Evolutionary conservation across 1,140 invertebrate genomes (phyloP).

Genomic region (Drosophila obscura): DNA sequence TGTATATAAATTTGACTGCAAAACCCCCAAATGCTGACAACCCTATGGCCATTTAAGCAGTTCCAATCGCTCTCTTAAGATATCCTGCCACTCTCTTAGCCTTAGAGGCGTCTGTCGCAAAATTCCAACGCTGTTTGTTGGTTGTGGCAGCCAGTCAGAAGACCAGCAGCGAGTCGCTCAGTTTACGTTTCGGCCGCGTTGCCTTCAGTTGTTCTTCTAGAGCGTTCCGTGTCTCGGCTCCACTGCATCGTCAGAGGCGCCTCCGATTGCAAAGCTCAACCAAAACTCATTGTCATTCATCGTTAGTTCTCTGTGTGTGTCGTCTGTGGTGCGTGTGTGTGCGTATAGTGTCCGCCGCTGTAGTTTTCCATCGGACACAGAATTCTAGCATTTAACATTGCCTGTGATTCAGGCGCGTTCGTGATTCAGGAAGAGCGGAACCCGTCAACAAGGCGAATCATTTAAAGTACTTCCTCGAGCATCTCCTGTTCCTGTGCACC

Average conservation of each 20-base stretch:
- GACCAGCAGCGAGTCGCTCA: slow-evolving; percentile 45
- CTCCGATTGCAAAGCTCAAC: slow-evolving; percentile 52
- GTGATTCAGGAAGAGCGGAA: slow-evolving; percentile 39
- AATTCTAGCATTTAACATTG: slow-evolving; percentile 17
- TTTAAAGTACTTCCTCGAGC: slow-evolving; percentile 36
- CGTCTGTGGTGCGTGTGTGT: slow-evolving; percentile 36
- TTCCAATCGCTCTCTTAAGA: slow-evolving; percentile 42
- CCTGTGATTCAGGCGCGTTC: not conserved
- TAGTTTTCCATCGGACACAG: slow-evolving; percentile 40
- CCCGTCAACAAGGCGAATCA: slow-evolving; percentile 39
- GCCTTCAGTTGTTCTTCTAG: slow-evolving; percentile 59
- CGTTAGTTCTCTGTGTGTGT: slow-evolving; percentile 23
- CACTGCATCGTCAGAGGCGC: slow-evolving; percentile 53
- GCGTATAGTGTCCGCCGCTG: slow-evolving; percentile 37
- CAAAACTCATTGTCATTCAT: slow-evolving; percentile 53
- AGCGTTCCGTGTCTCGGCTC: slow-evolving; percentile 59
- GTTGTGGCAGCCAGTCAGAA: slow-evolving; percentile 40
- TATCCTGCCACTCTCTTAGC: slow-evolving; percentile 53
- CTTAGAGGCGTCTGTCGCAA: slow-evolving; percentile 48
- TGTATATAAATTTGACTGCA: not conserved
- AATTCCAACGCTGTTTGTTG: slow-evolving; percentile 65
- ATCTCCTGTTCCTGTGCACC: slow-evolving; percentile 36
- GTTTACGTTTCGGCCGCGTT: slow-evolving; percentile 78
- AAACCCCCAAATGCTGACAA: slow-evolving; percentile 11
- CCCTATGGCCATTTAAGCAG: slow-evolving; percentile 16